Base-by-base conservation (phyloP, 2,113 vertebrate species). In the Chaenocephalus aceratus region DNA sequence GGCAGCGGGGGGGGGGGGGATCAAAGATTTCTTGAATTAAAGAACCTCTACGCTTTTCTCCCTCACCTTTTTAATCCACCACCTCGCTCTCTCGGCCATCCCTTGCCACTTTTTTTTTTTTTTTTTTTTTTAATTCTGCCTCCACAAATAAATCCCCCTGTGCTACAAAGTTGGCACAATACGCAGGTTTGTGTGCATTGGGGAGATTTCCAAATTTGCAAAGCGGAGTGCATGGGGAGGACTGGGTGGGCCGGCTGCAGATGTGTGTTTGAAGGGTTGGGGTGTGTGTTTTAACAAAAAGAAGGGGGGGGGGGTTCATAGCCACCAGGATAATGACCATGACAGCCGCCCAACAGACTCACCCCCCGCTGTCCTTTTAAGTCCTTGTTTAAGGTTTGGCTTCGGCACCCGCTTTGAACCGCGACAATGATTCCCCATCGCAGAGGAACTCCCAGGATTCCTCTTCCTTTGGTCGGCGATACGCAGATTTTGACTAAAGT, bases 371-470 rank as follows among this genome's bases (percentile, higher is more conserved):
- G 76, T 80, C 85, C 90, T 91, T 94, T 93, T 92, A 90, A 89
- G 66, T 82, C 80, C 80, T 93, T 94, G 90, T 93, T 92, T 91
- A 75, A 93, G 87, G 91, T 92, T 90, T 93, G 91, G 94, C 93
- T 93, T 93, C 76, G 57, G 86, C 89, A 87, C 63, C 84, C 72
- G 83, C 92, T 96, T 96, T 96, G 95, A 96, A 92, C 82, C 87
- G 30, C 65, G 1, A 0, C 80, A 93, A 91, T 91, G 91, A 92
- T 89, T 94, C 89, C 84, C 21, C 21, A 86, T 79, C 51, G 63
- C 83, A 49, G 68, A 58, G 45, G 71, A 86, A 72, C 79, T 89
- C 79, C 54, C 1, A 78, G 75, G 54, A 80, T 82, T 58, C 82
- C 73, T 82, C 86, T 84, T 66, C 18, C 82, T 70, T 53, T 69